A percentile compares a stretch with the other conserved stretches of the same genome.
Evolutionary conservation across 2,113 vertebrate genomes (phyloP).

Genomic region (Notarius lentiginosus): DNA sequence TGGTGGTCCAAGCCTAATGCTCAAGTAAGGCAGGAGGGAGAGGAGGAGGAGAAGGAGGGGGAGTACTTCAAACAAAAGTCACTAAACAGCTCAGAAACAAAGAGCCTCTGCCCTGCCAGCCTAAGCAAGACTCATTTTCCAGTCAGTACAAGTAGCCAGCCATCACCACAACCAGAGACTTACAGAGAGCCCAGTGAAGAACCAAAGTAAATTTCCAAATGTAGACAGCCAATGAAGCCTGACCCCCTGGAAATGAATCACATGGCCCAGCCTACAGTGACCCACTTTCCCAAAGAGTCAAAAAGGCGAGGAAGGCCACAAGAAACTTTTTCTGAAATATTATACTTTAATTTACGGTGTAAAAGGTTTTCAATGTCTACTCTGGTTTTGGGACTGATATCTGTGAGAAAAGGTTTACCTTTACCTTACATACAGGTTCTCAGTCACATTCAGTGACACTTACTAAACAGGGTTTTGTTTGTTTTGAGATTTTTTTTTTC

Average conservation of each 20-base stretch:
- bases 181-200: conserved; percentile 23
- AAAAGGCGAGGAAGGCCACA: conserved; percentile 24
- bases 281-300: conserved; percentile 47
- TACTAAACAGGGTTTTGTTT: background rate
- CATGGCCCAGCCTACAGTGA: conserved; percentile 27
- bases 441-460: conserved; percentile 1
- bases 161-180: conserved; percentile 4
- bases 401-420: conserved; percentile 66
- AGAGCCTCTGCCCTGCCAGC: conserved; percentile 32
- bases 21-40: conserved; percentile 14
- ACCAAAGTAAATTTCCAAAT: conserved; percentile 37
- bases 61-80: conserved; percentile 48
- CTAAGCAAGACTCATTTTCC: conserved; percentile 42
- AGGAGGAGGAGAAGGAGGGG: conserved; percentile 40
- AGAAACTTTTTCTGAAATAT: conserved; percentile 54
- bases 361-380: conserved; percentile 46
- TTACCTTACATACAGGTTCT: conserved; percentile 45
- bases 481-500: background rate
- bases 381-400: conserved; percentile 53
- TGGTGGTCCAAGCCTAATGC: conserved; percentile 52
- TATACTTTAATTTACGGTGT: conserved; percentile 56
- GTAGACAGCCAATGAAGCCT: conserved; percentile 51
- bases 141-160: conserved; percentile 31
- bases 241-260: conserved; percentile 48
- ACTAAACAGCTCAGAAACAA: conserved; percentile 56